Evolutionary conservation across 2,113 vertebrate genomes (phyloP).

Genomic region (Ailuropoda melanoleuca): DNA sequence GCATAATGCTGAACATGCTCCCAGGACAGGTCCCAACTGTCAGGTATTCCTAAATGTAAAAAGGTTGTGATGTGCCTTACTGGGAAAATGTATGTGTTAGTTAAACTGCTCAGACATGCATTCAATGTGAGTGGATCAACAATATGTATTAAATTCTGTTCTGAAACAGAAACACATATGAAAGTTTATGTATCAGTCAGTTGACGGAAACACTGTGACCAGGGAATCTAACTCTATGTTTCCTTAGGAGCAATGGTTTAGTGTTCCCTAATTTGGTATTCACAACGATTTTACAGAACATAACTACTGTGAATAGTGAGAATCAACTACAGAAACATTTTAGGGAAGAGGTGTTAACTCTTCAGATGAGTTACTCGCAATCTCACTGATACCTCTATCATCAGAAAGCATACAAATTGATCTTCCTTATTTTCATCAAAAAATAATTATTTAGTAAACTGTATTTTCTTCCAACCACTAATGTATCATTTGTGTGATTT

Average conservation of each 20-base stretch:
- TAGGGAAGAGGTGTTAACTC: neutral
- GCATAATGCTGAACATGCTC: neutral
- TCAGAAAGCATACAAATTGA: constrained; percentile 43
- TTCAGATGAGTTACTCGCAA: constrained; percentile 39
- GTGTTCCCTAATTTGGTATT: neutral
- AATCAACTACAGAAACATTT: neutral
- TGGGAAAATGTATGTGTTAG: neutral
- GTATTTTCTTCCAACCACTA: neutral
- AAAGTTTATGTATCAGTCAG: neutral
- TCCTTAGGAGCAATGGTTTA: neutral
- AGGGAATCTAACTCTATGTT: neutral
- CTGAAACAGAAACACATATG: neutral
- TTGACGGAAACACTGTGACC: neutral
- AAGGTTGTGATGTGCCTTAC: neutral
- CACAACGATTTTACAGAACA: neutral
- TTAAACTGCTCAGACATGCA: neutral
- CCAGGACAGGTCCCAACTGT: neutral
- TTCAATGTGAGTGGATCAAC: neutral
- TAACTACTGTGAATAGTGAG: neutral
- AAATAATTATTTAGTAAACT: neutral
- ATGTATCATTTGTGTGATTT: neutral
- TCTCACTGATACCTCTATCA: neutral
- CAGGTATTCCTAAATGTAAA: neutral
- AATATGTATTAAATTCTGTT: neutral
- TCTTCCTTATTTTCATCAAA: neutral